phyloP scores from a whole-genome alignment of 2,888 invertebrate species.

The Dorcus parallelipipedus region DNA sequence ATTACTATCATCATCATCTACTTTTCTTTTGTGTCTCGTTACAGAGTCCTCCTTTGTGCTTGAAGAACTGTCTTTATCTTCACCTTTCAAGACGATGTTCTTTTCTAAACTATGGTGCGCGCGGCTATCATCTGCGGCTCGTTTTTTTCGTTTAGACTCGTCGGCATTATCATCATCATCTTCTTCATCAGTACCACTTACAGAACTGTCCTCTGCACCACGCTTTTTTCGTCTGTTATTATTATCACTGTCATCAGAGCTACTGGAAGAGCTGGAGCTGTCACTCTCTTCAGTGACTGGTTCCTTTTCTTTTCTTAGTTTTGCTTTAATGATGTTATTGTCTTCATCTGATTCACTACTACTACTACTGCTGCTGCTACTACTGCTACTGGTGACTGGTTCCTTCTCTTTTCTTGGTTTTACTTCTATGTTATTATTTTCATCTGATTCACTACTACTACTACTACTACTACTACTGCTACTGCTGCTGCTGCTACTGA shows the following conservation, averaged over 20 bases:
- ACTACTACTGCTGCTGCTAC: not conserved
- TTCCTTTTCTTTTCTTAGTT: too few species aligned
- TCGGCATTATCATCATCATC: not conserved
- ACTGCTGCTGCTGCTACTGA: conserved; percentile 4
- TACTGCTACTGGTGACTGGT: not conserved
- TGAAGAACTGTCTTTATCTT: conserved; percentile 2
- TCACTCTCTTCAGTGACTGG: not conserved
- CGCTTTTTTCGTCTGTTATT: not conserved
- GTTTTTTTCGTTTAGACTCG: not conserved
- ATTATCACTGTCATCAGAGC: not conserved
- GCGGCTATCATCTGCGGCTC: not conserved
- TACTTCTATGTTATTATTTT: conserved; percentile 5
- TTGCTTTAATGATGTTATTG: conserved; percentile 7
- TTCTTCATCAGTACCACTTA: not conserved
- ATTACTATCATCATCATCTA: conserved; percentile 6
- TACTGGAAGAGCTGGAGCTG: not conserved
- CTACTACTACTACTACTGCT: conserved; percentile 4
- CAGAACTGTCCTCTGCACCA: not conserved
- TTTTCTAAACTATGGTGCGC: conserved; percentile 6
- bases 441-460: conserved; percentile 8
- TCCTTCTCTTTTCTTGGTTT: not conserved
- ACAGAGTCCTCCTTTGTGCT: conserved; percentile 12
- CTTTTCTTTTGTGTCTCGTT: not conserved
- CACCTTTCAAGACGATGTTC: not conserved
- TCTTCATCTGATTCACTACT: conserved; percentile 6